phyloP scores from a whole-genome alignment of 1,140 invertebrate species.

The Uloborus diversus region DNA sequence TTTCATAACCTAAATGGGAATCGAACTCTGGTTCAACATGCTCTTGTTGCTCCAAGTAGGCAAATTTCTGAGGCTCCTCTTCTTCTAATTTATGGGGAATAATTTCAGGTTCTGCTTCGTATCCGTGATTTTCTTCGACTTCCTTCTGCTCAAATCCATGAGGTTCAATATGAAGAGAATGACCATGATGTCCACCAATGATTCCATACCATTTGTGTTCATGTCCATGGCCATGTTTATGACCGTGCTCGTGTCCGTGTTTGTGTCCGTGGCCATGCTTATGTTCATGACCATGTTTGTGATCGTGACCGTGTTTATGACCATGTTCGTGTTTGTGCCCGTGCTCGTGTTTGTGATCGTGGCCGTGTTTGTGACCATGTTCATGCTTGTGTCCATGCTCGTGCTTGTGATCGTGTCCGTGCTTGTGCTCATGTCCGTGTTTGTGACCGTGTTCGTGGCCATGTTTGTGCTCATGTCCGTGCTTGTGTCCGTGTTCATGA shows the following conservation, averaged over 20 bases:
- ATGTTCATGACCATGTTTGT: constrained; percentile 26
- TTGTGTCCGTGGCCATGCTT: constrained; percentile 28
- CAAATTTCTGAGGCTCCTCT: background rate
- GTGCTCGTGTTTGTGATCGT: constrained; percentile 25
- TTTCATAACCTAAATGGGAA: background rate
- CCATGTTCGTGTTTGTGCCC: constrained; percentile 33
- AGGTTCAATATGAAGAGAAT: background rate
- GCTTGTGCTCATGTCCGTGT: constrained; percentile 31
- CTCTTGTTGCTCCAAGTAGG: background rate
- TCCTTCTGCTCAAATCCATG: background rate
- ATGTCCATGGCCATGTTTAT: constrained; percentile 33
- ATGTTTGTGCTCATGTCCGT: constrained; percentile 23
- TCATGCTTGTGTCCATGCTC: constrained; percentile 26
- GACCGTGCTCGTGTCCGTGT: constrained; percentile 23
- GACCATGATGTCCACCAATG: background rate
- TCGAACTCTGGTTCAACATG: constrained; percentile 7
- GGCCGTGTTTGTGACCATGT: constrained; percentile 19
- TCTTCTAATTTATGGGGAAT: background rate
- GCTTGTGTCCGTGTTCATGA: constrained; percentile 29
- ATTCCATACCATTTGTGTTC: constrained; percentile 23
- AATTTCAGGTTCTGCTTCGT: constrained; percentile 14
- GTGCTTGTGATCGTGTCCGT: constrained; percentile 34
- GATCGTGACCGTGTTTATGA: constrained; percentile 18
- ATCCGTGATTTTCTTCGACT: background rate
- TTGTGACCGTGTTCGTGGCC: constrained; percentile 31